Percentiles rank a stretch among this genome's conserved stretches.
phyloP scores from a whole-genome alignment of 2,113 vertebrate species.

The Haemorhous mexicanus region DNA sequence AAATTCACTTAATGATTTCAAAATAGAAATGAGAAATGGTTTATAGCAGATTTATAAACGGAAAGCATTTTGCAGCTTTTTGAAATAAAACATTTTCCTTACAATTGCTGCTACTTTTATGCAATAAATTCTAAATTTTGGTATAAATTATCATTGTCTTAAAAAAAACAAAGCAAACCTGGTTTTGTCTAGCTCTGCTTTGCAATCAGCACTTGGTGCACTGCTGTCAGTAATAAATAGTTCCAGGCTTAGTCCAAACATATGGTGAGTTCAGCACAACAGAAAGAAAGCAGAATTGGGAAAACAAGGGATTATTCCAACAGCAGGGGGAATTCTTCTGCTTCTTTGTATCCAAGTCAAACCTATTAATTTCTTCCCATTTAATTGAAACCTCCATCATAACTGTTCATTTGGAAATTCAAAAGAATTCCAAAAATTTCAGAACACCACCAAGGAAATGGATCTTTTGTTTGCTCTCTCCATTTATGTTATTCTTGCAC shows the following conservation, averaged over 20 bases:
- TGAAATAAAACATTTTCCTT: neutral
- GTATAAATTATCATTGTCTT: neutral
- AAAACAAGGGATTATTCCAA: neutral
- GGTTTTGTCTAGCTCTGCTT: neutral
- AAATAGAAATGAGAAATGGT: neutral
- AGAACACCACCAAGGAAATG: neutral
- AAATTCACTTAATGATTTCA: neutral
- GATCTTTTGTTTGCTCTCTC: neutral
- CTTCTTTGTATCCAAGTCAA: neutral
- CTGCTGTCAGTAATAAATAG: neutral
- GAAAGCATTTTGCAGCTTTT: neutral
- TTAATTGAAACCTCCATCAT: neutral
- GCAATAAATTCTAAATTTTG: neutral
- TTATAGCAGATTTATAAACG: neutral
- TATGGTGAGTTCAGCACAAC: neutral
- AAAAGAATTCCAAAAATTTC: neutral
- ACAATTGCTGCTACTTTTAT: neutral
- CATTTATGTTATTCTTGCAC: neutral
- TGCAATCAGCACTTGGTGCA: neutral
- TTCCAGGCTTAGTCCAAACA: neutral
- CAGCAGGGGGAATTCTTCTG: neutral
- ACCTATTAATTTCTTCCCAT: neutral
- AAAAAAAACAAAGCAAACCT: neutral
- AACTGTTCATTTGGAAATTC: neutral
- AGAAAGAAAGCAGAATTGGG: neutral